A percentile compares a stretch with the other conserved stretches of the same genome.
phyloP scores from a whole-genome alignment of 1,140 invertebrate species.

The Andricus grossulariae region DNA sequence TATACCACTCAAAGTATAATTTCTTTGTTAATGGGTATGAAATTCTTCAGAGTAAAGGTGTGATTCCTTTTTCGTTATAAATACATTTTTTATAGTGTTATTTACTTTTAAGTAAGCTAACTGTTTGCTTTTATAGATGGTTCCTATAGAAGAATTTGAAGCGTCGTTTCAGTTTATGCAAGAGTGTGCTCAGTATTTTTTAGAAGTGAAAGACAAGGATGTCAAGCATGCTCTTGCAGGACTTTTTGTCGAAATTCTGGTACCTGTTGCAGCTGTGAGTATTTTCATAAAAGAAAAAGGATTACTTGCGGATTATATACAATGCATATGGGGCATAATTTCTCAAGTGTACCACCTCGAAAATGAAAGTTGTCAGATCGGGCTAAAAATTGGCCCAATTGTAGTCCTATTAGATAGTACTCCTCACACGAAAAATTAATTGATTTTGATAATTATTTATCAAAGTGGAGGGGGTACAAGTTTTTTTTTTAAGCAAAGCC shows the following conservation, averaged over 20 bases:
- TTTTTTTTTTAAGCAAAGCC: too few species aligned
- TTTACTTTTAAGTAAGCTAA: conserved; percentile 34
- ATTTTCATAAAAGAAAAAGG: neutral
- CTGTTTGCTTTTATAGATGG: conserved; percentile 84
- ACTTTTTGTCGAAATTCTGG: conserved; percentile 98
- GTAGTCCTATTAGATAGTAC: too few species aligned
- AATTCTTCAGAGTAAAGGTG: conserved; percentile 96
- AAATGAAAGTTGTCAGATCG: too few species aligned
- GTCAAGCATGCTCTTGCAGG: conserved; percentile 98
- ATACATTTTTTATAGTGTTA: neutral
- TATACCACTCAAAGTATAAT: conserved; percentile 97
- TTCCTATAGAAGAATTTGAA: conserved; percentile 99
- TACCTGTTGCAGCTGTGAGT: conserved; percentile 97
- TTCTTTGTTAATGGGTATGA: conserved; percentile 99
- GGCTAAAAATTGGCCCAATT: too few species aligned
- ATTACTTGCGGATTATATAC: too few species aligned
- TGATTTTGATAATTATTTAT: too few species aligned
- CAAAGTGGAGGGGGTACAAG: too few species aligned
- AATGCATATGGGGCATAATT: too few species aligned
- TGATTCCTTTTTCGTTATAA: conserved; percentile 35
- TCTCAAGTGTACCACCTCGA: too few species aligned
- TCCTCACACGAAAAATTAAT: too few species aligned
- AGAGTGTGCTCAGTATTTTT: conserved; percentile 98
- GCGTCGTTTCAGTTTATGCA: conserved; percentile 99
- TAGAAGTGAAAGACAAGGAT: conserved; percentile 99